Evolutionary conservation across 2,113 vertebrate genomes (phyloP), one percentile per base, ranked within the genome.

Genomic region (Chloropsis hardwickii): DNA sequence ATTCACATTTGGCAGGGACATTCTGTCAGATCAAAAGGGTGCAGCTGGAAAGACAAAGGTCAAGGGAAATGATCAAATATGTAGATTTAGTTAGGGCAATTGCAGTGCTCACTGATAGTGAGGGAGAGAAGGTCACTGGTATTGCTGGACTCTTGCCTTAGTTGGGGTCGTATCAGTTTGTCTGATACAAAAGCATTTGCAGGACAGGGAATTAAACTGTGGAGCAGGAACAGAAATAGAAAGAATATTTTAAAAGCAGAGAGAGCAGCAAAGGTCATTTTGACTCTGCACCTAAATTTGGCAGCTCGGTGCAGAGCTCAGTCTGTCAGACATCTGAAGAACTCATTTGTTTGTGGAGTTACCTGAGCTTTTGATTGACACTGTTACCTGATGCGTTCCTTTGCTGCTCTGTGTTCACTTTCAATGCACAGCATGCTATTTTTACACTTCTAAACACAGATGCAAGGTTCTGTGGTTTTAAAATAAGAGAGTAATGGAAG

Each of bases 221-320:
- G 84, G 57, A 82, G 50, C 60, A 60, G 92, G 92, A 95, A 95
- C 96, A 97, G 86, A 97, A 97, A 97, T 97, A 97, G 97, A 97
- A 96, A 95, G 88, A 97, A 94, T 96, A 72, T 94, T 81, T 94
- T 81, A 65, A 90, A 95, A 92, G 84, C 44, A 90, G 82, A 82
- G 69, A 50, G 93, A 86, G 81, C 81, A 91, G 48, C 84, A 94
- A 94, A 92, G 88, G 92, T 95, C 96, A 94, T 58, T 69, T 86
- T 89, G 77, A 91, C 91, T 89, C 94, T 93, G 56, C 82, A 86
- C 92, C 82, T 91, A 97, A 94, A 95, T 92, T 76, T 91, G 92
- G 97, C 82, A 87, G 69, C 89, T 88, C 91, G 80, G 72, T 85
- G 77, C 86, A 81, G 94, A 72, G 72, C 86, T 92, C 33, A 10